A percentile compares a stretch with the other conserved stretches of the same genome.
phyloP scores from a whole-genome alignment of 2,797 vertebrate genomes.

The Loris lydekkerianus region DNA sequence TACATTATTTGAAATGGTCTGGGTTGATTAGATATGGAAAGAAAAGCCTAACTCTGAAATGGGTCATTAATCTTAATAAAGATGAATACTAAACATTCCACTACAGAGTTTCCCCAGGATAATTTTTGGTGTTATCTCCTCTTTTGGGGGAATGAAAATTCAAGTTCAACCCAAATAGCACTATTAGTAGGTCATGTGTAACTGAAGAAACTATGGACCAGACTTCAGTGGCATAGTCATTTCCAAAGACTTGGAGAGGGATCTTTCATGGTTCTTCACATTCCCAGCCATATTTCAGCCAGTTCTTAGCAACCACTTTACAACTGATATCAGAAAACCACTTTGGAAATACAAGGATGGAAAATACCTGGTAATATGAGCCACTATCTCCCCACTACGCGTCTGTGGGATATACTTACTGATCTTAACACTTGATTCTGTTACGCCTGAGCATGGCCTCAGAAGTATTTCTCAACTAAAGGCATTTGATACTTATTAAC shows the following conservation, averaged over 20 bases:
- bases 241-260: neutral
- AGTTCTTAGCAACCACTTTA: neutral
- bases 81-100: neutral
- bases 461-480: conserved; percentile 18
- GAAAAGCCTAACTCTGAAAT: conserved; percentile 11
- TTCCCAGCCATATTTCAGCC: neutral
- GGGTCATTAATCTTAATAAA: neutral
- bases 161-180: neutral
- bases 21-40: neutral
- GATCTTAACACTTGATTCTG: neutral
- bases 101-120: neutral
- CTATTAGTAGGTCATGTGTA: neutral
- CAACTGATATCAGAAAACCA: neutral
- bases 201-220: neutral
- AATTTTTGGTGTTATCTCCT: neutral
- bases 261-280: neutral
- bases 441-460: neutral
- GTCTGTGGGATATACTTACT: neutral
- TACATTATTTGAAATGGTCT: conserved; percentile 22
- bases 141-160: neutral
- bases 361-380: neutral
- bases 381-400: neutral
- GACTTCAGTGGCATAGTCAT: neutral
- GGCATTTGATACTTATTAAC: neutral
- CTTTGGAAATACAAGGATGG: neutral